Evolutionary conservation across 2,113 vertebrate genomes (phyloP).

Genomic region (Sorex araneus): DNA sequence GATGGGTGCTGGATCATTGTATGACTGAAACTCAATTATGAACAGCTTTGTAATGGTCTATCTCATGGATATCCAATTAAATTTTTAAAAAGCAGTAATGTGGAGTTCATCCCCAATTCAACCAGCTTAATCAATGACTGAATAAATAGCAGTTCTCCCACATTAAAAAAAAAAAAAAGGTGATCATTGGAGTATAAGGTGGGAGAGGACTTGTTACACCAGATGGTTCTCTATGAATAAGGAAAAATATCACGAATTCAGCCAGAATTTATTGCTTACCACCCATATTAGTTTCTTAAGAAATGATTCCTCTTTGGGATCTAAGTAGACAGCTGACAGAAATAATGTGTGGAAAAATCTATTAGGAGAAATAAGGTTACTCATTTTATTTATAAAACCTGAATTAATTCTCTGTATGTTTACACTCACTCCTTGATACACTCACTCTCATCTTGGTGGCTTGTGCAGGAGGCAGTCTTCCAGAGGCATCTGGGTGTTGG

Average conservation of each 20-base stretch:
- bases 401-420: neutral
- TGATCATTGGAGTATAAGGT: no score
- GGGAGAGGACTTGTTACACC: neutral
- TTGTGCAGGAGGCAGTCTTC: neutral
- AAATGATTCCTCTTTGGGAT: neutral
- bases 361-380: neutral
- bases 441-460: neutral
- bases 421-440: neutral
- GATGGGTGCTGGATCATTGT: no score
- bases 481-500: neutral
- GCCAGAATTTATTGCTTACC: neutral
- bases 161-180: no score
- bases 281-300: neutral
- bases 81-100: no score
- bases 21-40: no score
- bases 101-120: no score
- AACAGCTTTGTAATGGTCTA: no score
- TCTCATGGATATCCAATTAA: no score
- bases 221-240: neutral
- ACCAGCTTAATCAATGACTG: no score
- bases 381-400: neutral
- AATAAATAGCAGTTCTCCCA: no score
- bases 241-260: neutral
- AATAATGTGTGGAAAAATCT: neutral
- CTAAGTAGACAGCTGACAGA: neutral